Evolutionary conservation across 2,888 invertebrate genomes (phyloP).

Genomic region (Emesis furor): DNA sequence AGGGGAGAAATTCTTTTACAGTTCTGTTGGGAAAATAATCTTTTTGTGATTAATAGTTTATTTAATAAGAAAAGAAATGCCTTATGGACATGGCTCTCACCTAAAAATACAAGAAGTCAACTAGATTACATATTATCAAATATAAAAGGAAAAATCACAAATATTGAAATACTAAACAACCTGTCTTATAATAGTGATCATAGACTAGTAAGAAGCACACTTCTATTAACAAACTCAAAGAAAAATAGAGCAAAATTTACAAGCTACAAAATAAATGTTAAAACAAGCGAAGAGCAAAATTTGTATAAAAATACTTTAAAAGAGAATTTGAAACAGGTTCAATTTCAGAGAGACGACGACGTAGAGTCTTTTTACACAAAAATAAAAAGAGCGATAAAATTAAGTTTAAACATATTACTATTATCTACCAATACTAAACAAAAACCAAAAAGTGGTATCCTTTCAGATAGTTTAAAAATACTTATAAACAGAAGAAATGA

Average conservation of each 20-base stretch:
- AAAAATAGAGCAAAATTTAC: neutral
- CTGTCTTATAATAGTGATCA: neutral
- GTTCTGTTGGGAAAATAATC: constrained; percentile 47
- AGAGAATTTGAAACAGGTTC: neutral
- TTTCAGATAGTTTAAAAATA: neutral
- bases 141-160: neutral
- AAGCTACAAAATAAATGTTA: neutral
- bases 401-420: neutral
- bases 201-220: neutral
- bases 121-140: constrained; percentile 14
- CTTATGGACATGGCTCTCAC: constrained; percentile 19
- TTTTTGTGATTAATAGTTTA: constrained; percentile 8
- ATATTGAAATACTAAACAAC: constrained; percentile 11
- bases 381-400: neutral
- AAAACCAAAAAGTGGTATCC: neutral
- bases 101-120: constrained; percentile 8
- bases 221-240: neutral
- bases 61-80: constrained; percentile 11
- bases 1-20: constrained; percentile 65
- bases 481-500: neutral
- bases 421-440: no score
- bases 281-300: neutral
- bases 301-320: neutral
- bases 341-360: neutral
- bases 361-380: neutral